Evolutionary conservation across 2,888 invertebrate genomes (phyloP).

Genomic region (Drosophila merina): DNA sequence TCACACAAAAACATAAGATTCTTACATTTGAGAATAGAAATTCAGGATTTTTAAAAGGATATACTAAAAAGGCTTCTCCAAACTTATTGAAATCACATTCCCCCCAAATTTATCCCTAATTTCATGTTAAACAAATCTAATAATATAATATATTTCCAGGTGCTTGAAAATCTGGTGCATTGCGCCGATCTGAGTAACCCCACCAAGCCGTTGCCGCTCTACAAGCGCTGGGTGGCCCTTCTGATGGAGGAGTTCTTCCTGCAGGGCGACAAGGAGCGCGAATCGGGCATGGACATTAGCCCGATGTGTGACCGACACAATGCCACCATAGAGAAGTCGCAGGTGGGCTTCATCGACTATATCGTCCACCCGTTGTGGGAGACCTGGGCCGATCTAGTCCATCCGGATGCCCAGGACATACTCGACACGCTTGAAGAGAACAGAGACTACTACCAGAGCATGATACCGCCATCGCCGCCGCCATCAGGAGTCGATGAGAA

Average conservation of each 20-base stretch:
- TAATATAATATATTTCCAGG: conserved; percentile 84
- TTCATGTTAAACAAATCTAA: too few species aligned
- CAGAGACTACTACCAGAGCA: conserved; percentile 97
- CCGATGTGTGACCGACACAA: conserved; percentile 99
- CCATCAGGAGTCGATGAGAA: conserved; percentile 86
- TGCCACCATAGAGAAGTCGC: conserved; percentile 98
- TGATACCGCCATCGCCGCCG: conserved; percentile 97
- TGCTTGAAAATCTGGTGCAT: conserved; percentile 99
- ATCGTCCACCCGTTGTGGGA: conserved; percentile 99
- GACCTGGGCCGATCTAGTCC: conserved; percentile 99
- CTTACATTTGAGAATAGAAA: too few species aligned
- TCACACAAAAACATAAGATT: too few species aligned
- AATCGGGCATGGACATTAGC: conserved; percentile 97
- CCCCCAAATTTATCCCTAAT: too few species aligned
- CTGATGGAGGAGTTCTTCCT: conserved; percentile 99
- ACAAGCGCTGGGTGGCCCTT: conserved; percentile 96
- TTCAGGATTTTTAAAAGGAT: too few species aligned
- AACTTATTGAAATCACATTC: too few species aligned
- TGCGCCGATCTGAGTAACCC: conserved; percentile 99
- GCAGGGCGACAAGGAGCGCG: conserved; percentile 98
- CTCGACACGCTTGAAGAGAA: conserved; percentile 99
- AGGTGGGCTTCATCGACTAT: conserved; percentile 99
- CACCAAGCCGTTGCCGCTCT: conserved; percentile 97
- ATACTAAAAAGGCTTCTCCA: too few species aligned
- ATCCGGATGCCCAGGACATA: conserved; percentile 99